Evolutionary conservation across 2,113 vertebrate genomes (phyloP).

Genomic region (Motacilla tschutschensis): DNA sequence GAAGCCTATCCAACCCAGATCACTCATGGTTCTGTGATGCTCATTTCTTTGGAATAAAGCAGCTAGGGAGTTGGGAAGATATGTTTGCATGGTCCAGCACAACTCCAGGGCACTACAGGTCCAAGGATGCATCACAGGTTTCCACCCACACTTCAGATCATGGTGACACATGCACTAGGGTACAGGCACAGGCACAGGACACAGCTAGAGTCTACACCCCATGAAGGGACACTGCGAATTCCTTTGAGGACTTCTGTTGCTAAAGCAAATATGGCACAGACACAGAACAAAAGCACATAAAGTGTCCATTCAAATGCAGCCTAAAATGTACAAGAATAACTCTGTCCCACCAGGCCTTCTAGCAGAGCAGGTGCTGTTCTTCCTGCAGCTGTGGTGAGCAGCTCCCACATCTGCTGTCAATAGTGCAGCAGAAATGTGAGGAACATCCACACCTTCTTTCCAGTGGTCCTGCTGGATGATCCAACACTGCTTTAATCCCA

Average conservation of each 20-base stretch:
- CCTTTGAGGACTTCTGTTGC: neutral
- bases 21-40: neutral
- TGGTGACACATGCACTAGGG: neutral
- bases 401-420: neutral
- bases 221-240: neutral
- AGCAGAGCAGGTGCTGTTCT: neutral
- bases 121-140: neutral
- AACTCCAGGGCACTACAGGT: neutral
- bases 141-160: neutral
- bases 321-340: neutral
- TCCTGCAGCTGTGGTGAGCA: neutral
- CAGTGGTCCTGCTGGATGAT: neutral
- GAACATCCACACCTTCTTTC: neutral
- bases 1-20: neutral
- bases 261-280: neutral
- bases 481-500: fast-evolving
- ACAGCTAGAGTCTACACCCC: neutral
- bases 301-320: neutral
- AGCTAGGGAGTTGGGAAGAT: neutral
- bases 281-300: neutral
- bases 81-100: neutral
- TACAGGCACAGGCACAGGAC: neutral
- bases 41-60: neutral
- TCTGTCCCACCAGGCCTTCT: neutral
- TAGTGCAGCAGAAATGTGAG: neutral